Percentiles rank a stretch among this genome's conserved stretches.
These are phyloP conservation scores for Lochmaea capreae DNA, from an alignment of 2,888 invertebrate species.

Conservation along the genomic window DNA sequence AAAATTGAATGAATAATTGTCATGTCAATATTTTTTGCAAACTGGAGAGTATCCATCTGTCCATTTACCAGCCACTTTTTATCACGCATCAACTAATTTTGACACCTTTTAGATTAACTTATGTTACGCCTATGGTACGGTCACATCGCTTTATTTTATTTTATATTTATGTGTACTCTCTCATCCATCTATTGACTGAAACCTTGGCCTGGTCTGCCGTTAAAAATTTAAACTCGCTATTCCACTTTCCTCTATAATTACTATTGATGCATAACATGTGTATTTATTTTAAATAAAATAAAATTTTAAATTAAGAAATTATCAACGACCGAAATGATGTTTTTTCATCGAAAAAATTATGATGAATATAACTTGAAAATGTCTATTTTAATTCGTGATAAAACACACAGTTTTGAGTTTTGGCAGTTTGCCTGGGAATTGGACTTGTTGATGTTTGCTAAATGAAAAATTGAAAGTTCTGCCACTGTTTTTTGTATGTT, in stretches of 20 bases:
- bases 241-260: background rate
- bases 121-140: background rate
- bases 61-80: too few relatives aligned
- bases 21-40: too few relatives aligned
- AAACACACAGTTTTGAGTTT: slow-evolving; percentile 17
- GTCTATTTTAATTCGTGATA: slow-evolving; percentile 25
- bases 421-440: slow-evolving; percentile 28
- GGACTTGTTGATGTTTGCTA: slow-evolving; percentile 35
- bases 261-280: background rate
- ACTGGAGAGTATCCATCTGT: too few relatives aligned
- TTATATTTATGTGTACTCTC: background rate
- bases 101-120: too few relatives aligned
- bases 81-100: too few relatives aligned
- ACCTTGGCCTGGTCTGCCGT: background rate
- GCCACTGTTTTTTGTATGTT: background rate
- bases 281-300: background rate
- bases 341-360: background rate
- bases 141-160: background rate
- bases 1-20: too few relatives aligned
- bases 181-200: background rate
- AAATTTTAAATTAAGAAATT: background rate
- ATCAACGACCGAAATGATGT: background rate
- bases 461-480: too few relatives aligned
- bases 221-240: background rate
- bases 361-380: slow-evolving; percentile 3